A percentile compares a stretch with the other conserved stretches of the same genome.
Evolutionary conservation across 2,797 vertebrate genomes (phyloP).

Genomic region (Macropus fuliginosus): DNA sequence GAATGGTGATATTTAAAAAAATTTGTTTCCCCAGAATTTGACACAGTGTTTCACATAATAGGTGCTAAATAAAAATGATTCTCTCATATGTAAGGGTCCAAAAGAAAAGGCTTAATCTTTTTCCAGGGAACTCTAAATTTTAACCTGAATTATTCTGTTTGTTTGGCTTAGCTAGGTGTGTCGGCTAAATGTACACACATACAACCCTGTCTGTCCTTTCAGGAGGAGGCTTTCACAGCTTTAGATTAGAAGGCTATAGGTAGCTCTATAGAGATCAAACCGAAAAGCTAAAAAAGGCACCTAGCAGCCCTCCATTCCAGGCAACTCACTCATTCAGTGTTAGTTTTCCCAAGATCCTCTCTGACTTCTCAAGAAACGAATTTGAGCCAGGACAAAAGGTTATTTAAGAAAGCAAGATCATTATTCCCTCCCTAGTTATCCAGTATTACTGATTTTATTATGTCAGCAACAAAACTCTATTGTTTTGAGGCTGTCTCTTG

Average conservation of each 20-base stretch:
- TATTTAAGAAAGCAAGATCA: not conserved
- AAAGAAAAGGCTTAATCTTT: not conserved
- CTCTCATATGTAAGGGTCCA: not conserved
- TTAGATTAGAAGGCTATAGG: not conserved
- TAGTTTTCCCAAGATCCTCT: not conserved
- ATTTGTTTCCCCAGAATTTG: not conserved
- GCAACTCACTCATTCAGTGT: not conserved
- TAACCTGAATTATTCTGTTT: not conserved
- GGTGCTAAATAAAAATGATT: not conserved
- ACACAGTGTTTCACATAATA: not conserved
- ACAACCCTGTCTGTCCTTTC: not conserved
- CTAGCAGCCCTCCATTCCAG: not conserved
- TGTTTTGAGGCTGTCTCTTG: not conserved
- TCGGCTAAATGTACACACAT: not conserved
- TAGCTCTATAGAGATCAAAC: not conserved
- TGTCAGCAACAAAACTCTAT: not conserved
- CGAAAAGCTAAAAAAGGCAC: not conserved
- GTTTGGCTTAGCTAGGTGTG: not conserved
- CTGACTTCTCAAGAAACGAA: not conserved
- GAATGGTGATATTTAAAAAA: not conserved
- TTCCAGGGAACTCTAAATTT: slow-evolving; percentile 5
- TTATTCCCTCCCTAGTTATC: not conserved
- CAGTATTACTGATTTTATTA: not conserved
- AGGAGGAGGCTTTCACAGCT: not conserved
- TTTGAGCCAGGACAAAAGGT: not conserved